Percentiles rank a stretch among this genome's conserved stretches.
These are phyloP conservation scores for Metridium senile DNA, from an alignment of 92 coral and sea anemone genomes.

Conservation along the genomic window DNA sequence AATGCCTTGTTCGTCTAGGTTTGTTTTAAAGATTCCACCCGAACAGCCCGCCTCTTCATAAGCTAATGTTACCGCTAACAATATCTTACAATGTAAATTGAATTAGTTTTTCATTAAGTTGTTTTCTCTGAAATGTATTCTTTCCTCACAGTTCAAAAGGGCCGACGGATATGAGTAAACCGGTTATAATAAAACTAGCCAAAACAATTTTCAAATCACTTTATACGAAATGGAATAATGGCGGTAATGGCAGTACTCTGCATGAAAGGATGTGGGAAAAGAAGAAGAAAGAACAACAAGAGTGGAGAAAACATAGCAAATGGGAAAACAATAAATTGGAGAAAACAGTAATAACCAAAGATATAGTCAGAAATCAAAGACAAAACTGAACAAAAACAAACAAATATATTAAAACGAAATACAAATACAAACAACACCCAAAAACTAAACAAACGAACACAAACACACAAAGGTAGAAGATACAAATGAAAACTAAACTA, in stretches of 20 bases:
- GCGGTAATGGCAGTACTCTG: neutral
- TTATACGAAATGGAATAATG: neutral
- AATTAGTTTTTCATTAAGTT: neutral
- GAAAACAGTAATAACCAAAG: too few relatives aligned
- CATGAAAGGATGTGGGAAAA: too few relatives aligned
- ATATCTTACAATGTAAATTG: neutral
- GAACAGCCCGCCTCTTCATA: neutral
- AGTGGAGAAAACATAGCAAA: too few relatives aligned
- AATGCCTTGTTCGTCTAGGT: constrained; percentile 7
- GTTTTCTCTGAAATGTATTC: neutral
- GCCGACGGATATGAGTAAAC: neutral
- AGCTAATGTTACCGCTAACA: neutral
- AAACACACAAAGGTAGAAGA: too few relatives aligned
- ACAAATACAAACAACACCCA: neutral
- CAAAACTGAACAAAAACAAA: neutral
- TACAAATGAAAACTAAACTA: neutral
- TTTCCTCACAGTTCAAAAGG: neutral
- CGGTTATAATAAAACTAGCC: neutral
- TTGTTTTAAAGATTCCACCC: neutral
- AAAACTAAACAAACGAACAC: neutral
- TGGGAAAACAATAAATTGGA: neutral
- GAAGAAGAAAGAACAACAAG: too few relatives aligned
- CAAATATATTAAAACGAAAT: neutral
- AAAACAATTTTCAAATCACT: neutral
- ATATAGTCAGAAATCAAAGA: neutral